Conservation (phyloP, 2,888 invertebrate species). For the Tinea semifulvella region DNA sequence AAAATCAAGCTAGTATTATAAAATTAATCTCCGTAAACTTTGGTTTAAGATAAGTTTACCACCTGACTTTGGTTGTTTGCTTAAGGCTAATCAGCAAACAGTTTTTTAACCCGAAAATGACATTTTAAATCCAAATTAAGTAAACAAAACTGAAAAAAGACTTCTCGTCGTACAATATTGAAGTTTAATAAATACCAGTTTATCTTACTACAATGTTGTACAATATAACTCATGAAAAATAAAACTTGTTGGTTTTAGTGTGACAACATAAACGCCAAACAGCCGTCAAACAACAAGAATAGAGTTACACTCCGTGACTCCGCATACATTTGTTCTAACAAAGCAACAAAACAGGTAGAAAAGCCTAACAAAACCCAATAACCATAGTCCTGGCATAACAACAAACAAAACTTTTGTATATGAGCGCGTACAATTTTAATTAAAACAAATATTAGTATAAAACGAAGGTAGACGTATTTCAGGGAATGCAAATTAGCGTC, state of each 20-base stretch:
- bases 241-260: constrained; percentile 10
- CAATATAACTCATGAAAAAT: neutral
- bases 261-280: constrained; percentile 30
- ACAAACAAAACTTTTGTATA: constrained; percentile 35
- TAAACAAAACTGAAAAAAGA: neutral
- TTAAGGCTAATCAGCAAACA: constrained; percentile 9
- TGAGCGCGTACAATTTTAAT: constrained; percentile 37
- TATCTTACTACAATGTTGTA: neutral
- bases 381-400: constrained; percentile 35
- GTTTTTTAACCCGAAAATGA: neutral
- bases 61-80: constrained; percentile 4
- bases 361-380: constrained; percentile 35
- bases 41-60: constrained; percentile 6
- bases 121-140: too few relatives aligned
- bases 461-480: constrained; percentile 6
- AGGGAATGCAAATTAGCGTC: constrained; percentile 5
- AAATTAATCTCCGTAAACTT: too few relatives aligned
- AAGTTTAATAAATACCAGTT: neutral
- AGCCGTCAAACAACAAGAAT: constrained; percentile 23
- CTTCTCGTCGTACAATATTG: neutral
- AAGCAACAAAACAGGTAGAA: constrained; percentile 49
- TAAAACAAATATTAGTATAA: constrained; percentile 35
- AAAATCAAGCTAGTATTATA: too few relatives aligned
- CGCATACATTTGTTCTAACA: constrained; percentile 40
- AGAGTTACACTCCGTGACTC: constrained; percentile 42